phyloP scores from a whole-genome alignment of 1,140 invertebrate species.

The Microvelia longipes region DNA sequence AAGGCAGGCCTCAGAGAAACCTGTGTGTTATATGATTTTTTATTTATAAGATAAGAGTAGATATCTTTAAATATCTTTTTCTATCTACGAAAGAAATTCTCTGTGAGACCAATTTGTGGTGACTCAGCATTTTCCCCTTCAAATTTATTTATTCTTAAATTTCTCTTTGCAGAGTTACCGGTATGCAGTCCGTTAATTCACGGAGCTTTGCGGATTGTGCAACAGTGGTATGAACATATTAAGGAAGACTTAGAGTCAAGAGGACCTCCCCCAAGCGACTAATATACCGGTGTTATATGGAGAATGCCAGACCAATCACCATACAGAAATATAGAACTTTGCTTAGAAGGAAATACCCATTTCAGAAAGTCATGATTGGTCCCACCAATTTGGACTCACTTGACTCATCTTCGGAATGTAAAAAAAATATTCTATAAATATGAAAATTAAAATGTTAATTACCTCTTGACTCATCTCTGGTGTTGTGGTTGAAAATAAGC shows the following conservation, averaged over 20 bases:
- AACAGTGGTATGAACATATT: conserved; percentile 74
- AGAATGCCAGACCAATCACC: conserved; percentile 40
- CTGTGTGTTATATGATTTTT: no score
- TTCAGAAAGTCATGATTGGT: conserved; percentile 50
- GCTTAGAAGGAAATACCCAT: conserved; percentile 90
- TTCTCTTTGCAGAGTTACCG: conserved; percentile 55
- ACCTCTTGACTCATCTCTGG: no score
- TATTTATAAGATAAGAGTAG: no score
- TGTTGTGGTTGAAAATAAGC: no score
- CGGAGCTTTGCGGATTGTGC: conserved; percentile 64
- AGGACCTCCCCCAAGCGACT: conserved; percentile 54
- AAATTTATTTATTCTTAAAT: no score
- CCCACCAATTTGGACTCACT: not conserved
- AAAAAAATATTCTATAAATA: not conserved
- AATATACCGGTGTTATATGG: conserved; percentile 72
- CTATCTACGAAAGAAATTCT: no score
- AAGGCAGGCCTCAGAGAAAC: no score
- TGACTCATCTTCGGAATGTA: not conserved
- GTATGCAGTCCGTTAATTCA: conserved; percentile 88
- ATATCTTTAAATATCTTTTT: no score
- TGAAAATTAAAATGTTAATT: no score
- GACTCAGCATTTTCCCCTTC: no score
- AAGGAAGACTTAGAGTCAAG: conserved; percentile 58
- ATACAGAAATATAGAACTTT: conserved; percentile 86
- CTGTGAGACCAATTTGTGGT: no score